phyloP scores from a whole-genome alignment of 23 tunicate species.

The Diplosoma virens region DNA sequence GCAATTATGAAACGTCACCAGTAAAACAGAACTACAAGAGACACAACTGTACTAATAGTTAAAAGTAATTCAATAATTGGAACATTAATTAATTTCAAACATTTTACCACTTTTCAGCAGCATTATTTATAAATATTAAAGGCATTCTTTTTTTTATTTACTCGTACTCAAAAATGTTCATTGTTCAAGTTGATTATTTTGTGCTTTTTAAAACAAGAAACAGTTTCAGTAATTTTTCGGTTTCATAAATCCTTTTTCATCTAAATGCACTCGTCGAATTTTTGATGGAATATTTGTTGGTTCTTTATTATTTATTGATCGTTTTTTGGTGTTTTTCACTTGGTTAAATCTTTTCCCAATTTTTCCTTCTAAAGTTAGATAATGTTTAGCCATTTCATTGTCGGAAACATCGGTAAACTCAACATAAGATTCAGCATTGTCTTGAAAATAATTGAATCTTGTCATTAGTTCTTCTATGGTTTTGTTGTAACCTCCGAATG shows the following conservation, averaged over 20 bases:
- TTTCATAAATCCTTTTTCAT: conserved; percentile 25
- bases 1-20: too few species aligned
- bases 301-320: neutral
- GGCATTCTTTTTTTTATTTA: too few species aligned
- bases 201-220: too few species aligned
- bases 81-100: too few species aligned
- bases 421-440: conserved; percentile 26
- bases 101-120: too few species aligned
- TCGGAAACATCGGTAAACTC: conserved; percentile 57
- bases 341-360: conserved; percentile 53
- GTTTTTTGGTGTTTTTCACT: conserved; percentile 28
- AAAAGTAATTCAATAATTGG: too few species aligned
- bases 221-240: too few species aligned
- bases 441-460: conserved; percentile 14
- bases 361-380: conserved; percentile 49
- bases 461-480: conserved; percentile 59
- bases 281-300: neutral
- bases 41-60: too few species aligned
- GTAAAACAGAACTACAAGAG: too few species aligned
- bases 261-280: neutral
- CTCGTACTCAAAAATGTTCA: too few species aligned
- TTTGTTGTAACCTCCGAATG: conserved; percentile 74
- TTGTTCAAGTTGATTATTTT: too few species aligned
- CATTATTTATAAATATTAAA: too few species aligned
- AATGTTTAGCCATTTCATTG: conserved; percentile 86